phyloP scores from a whole-genome alignment of 2,113 vertebrate genomes.

The Bufo gargarizans region DNA sequence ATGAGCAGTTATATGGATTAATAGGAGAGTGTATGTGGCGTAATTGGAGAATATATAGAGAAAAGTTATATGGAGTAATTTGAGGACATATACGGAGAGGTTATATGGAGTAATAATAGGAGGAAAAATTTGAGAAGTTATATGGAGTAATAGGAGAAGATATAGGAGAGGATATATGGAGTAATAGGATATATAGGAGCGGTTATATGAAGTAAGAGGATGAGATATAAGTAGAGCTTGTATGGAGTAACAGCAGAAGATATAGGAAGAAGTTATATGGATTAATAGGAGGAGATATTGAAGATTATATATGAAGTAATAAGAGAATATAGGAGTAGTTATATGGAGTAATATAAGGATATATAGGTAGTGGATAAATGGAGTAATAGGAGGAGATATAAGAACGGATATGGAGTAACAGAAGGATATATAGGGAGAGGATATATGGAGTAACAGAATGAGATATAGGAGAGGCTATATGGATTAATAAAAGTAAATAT shows the following conservation, averaged over 20 bases:
- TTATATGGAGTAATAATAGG: slow-evolving; percentile 4
- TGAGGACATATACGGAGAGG: not conserved
- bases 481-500: not conserved
- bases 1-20: not conserved
- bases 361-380: not conserved
- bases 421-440: not conserved
- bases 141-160: not conserved
- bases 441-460: not conserved
- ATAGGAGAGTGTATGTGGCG: not conserved
- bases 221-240: not conserved
- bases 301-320: not conserved
- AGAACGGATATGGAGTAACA: not conserved
- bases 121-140: not conserved
- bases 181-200: not conserved
- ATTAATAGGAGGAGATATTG: slow-evolving; percentile 1
- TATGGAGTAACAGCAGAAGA: not conserved
- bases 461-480: not conserved
- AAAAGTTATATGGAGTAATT: slow-evolving; percentile 11
- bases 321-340: not conserved
- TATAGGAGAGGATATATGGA: not conserved
- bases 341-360: not conserved
- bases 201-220: not conserved
- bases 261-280: not conserved
- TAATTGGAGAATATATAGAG: not conserved
- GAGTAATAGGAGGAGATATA: not conserved